Base-by-base conservation (phyloP, 2,113 vertebrate genomes). In the Syngnathoides biaculeatus region DNA sequence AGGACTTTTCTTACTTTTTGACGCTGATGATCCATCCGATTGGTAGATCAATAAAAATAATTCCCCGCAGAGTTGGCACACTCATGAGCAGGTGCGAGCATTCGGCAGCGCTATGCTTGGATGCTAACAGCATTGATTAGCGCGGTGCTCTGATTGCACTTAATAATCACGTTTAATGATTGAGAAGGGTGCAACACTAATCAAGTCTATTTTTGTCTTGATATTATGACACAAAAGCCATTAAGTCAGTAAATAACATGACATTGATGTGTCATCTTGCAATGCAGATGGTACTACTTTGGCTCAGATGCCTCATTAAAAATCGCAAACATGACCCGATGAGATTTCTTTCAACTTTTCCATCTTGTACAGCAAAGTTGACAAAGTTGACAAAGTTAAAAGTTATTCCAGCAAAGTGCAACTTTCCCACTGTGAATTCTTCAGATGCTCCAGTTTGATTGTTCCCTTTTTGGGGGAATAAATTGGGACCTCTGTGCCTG, bases 381-480 rank as follows among this genome's bases (percentile, higher is more conserved):
- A 1, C 8, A 35, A 35, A 35, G 2, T 10, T 58, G 27, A 58
- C 8, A 19, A 35, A 35, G 2, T 10, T 58, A 27, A 58, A 19
- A n/a, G n/a, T n/a, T 58, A 58, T 62, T 62, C 60, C 60, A 9
- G 6, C n/a, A 43, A 22, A 26, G n/a, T 35, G 55, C 59, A 61
- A 10, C 17, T 22, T 38, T 14, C 59, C 20, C 59, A 42, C 14
- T n/a, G n/a, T 22, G 6, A 43, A n/a, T 22, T 43, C 43, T 17
- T n/a, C 40, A 43, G 39, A 43, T n/a, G 22, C 60, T 43, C n/a
- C 56, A 14, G n/a, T 62, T 62, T n/a, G 13, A 43, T 62, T 43
- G 10, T 40, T 40, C 55, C 8, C 45, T 52, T 68, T 75, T 15
- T 35, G 66, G 27, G 66, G 27, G 24, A 20, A 26, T 42, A 55